A percentile compares a stretch with the other conserved stretches of the same genome.
phyloP scores from a whole-genome alignment of 2,113 vertebrate species.

The Candoia aspera region DNA sequence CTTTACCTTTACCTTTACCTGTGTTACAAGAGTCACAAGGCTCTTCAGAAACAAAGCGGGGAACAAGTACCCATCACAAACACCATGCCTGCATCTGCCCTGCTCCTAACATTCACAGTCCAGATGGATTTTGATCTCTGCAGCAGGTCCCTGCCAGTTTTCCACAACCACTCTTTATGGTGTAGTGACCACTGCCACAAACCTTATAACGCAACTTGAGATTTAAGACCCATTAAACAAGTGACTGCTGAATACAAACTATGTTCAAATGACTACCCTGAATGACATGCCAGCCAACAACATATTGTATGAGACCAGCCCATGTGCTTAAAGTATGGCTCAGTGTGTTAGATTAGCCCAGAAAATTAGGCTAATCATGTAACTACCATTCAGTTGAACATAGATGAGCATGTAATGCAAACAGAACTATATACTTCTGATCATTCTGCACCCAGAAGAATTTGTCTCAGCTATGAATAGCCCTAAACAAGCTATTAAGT shows the following conservation, averaged over 20 bases:
- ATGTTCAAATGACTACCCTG: not conserved
- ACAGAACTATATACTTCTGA: not conserved
- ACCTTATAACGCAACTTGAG: not conserved
- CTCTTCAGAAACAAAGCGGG: not conserved
- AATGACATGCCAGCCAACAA: not conserved
- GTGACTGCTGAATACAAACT: not conserved
- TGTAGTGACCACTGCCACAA: not conserved
- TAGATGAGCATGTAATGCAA: not conserved
- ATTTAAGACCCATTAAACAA: not conserved
- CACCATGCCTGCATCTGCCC: not conserved
- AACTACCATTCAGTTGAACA: not conserved
- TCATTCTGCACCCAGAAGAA: not conserved
- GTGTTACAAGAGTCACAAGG: not conserved
- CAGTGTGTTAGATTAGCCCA: not conserved
- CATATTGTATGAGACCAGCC: not conserved
- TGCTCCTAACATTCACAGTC: not conserved
- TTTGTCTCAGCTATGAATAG: not conserved
- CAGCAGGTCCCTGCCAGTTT: not conserved
- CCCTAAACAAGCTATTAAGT: not conserved
- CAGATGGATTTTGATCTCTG: not conserved
- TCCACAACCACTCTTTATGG: not conserved
- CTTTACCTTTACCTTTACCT: too few relatives aligned
- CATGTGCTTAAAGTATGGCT: not conserved
- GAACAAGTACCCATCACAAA: not conserved
- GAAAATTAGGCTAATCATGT: not conserved